These are phyloP conservation scores for Eumeta japonica DNA, from an alignment of 1,140 invertebrate genomes.

Conservation along the genomic window DNA sequence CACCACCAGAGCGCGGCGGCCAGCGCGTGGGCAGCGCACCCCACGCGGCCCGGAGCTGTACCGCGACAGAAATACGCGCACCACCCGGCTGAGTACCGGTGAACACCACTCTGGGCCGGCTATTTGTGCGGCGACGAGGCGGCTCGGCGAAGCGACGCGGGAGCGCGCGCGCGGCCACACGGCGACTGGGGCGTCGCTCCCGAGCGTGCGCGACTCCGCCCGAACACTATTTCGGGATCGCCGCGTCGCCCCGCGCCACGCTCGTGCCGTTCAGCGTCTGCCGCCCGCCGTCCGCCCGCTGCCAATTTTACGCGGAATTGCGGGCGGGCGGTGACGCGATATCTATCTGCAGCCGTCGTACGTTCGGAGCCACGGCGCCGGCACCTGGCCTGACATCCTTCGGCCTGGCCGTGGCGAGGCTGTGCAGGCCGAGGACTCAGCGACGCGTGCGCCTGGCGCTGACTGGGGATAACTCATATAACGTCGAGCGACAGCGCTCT, in stretches of 20 bases:
- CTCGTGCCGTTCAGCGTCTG: conserved; percentile 53
- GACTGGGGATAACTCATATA: conserved; percentile 50
- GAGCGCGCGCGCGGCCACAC: conserved; percentile 48
- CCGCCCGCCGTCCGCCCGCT: conserved; percentile 47
- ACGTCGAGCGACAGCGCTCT: not conserved
- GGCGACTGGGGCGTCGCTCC: conserved; percentile 44
- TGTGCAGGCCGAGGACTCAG: conserved; percentile 1
- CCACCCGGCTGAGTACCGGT: conserved; percentile 30
- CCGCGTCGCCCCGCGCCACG: conserved; percentile 38
- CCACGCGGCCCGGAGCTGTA: conserved; percentile 47
- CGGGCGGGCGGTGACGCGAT: conserved; percentile 56
- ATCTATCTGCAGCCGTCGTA: conserved; percentile 43
- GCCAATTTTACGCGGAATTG: conserved; percentile 57
- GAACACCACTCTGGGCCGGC: conserved; percentile 28
- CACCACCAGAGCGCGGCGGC: conserved; percentile 54
- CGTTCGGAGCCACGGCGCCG: conserved; percentile 16
- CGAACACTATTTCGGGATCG: conserved; percentile 57
- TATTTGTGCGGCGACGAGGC: conserved; percentile 26
- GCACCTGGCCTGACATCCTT: conserved; percentile 8
- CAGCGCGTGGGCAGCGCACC: conserved; percentile 51
- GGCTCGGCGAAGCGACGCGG: conserved; percentile 39
- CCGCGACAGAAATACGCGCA: conserved; percentile 47
- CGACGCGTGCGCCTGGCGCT: conserved; percentile 29
- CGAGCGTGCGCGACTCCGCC: conserved; percentile 43
- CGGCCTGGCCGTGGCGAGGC: not conserved